Percentiles rank a stretch among this genome's conserved stretches.
Conservation (phyloP, 2,113 vertebrate genomes). For the Petrocephalus microphthalmus region DNA sequence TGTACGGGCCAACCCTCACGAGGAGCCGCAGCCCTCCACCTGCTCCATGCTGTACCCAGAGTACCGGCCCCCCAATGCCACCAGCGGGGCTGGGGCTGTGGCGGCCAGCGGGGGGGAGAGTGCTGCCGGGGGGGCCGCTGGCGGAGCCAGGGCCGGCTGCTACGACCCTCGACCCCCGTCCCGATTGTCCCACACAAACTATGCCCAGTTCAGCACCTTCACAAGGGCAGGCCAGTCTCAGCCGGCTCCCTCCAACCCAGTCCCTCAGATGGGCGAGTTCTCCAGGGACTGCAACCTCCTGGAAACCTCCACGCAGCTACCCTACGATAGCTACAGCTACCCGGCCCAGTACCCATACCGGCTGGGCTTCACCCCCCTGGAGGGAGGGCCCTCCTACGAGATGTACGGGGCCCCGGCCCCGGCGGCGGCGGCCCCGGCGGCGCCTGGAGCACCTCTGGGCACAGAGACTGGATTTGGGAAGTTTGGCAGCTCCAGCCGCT, state of each 20-base stretch:
- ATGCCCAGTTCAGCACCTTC: constrained; percentile 85
- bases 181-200: constrained; percentile 82
- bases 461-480: constrained; percentile 67
- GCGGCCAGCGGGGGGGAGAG: constrained; percentile 38
- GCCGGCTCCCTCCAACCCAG: constrained; percentile 52
- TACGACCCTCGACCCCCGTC: constrained; percentile 79
- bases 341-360: constrained; percentile 72
- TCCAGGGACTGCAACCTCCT: constrained; percentile 60
- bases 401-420: constrained; percentile 60
- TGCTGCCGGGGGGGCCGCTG: constrained; percentile 32
- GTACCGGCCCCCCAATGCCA: constrained; percentile 65
- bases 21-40: constrained; percentile 72
- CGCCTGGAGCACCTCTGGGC: constrained; percentile 39
- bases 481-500: constrained; percentile 71
- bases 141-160: constrained; percentile 54
- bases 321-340: constrained; percentile 79
- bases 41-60: constrained; percentile 78
- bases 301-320: constrained; percentile 70
- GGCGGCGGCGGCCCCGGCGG: constrained; percentile 50
- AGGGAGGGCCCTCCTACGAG: constrained; percentile 64
- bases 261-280: constrained; percentile 56
- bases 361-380: constrained; percentile 72
- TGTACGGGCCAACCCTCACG: constrained; percentile 77
- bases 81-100: constrained; percentile 35
- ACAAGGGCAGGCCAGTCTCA: constrained; percentile 51